These are phyloP conservation scores for Halocaridina rubra DNA, from an alignment of 2,888 invertebrate species.

Conservation along the genomic window DNA sequence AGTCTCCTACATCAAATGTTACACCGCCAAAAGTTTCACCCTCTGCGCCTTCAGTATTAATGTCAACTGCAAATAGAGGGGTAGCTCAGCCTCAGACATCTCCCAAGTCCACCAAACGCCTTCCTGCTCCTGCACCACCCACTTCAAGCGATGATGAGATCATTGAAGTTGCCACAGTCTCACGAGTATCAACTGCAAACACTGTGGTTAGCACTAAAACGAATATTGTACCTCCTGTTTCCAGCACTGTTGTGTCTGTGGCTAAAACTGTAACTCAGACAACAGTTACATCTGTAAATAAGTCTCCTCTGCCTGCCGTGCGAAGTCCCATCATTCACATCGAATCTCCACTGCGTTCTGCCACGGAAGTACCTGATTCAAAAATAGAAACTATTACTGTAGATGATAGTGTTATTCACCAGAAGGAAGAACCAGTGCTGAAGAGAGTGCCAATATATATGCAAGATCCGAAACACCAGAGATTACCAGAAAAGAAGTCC, in stretches of 20 bases:
- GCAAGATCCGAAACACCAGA: slow-evolving; percentile 40
- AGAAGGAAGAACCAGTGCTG: slow-evolving; percentile 30
- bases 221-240: slow-evolving; percentile 6
- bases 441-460: slow-evolving; percentile 62
- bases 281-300: slow-evolving; percentile 1
- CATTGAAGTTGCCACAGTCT: neutral
- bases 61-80: neutral
- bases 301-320: slow-evolving; percentile 17
- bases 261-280: slow-evolving; percentile 15
- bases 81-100: neutral
- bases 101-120: slow-evolving; percentile 17
- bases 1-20: neutral
- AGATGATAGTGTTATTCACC: slow-evolving; percentile 40
- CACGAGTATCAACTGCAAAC: neutral
- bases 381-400: slow-evolving; percentile 47
- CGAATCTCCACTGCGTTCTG: slow-evolving; percentile 2
- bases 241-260: slow-evolving; percentile 11
- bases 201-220: neutral
- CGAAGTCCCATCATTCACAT: slow-evolving; percentile 23
- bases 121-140: neutral
- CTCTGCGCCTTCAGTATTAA: slow-evolving; percentile 25
- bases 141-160: neutral
- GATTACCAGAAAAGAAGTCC: slow-evolving; percentile 48
- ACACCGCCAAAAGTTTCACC: slow-evolving; percentile 13
- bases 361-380: slow-evolving; percentile 26